These are phyloP conservation scores for Arothron firmamentum DNA, from an alignment of 2,113 vertebrate genomes.

Conservation along the genomic window DNA sequence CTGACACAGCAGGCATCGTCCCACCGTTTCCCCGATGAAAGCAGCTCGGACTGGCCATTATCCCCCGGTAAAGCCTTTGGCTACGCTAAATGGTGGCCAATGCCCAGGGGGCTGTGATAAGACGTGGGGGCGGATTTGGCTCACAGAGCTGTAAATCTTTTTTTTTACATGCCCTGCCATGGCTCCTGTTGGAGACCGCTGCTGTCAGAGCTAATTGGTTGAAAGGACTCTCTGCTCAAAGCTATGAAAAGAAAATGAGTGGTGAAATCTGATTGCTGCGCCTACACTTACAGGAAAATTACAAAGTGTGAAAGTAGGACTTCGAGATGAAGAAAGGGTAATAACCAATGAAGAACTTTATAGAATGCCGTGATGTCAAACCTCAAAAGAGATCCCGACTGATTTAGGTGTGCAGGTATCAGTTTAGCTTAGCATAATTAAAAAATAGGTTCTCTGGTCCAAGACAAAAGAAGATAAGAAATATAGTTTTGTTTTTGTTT, in stretches of 20 bases:
- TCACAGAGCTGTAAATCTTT: slow-evolving; percentile 60
- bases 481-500: too few relatives aligned
- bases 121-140: slow-evolving; percentile 54
- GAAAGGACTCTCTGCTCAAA: slow-evolving; percentile 46
- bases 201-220: slow-evolving; percentile 60
- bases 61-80: slow-evolving; percentile 52
- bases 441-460: too few relatives aligned
- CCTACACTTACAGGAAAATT: slow-evolving; percentile 9
- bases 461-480: too few relatives aligned
- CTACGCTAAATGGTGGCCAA: slow-evolving; percentile 43
- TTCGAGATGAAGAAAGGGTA: slow-evolving; percentile 3
- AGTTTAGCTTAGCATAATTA: too few relatives aligned
- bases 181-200: slow-evolving; percentile 37
- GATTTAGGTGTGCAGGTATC: too few relatives aligned
- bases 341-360: neutral
- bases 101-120: slow-evolving; percentile 52
- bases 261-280: slow-evolving; percentile 22
- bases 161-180: slow-evolving; percentile 50
- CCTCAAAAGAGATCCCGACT: neutral
- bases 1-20: slow-evolving; percentile 42
- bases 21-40: slow-evolving; percentile 45
- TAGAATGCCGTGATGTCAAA: neutral
- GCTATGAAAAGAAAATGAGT: slow-evolving; percentile 46
- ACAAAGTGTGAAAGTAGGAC: slow-evolving; percentile 15
- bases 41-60: slow-evolving; percentile 42